Evolutionary conservation across 2,797 vertebrate species (phyloP), one percentile per base, ranked within the genome.

Genomic region (Enteromius radiatus): DNA sequence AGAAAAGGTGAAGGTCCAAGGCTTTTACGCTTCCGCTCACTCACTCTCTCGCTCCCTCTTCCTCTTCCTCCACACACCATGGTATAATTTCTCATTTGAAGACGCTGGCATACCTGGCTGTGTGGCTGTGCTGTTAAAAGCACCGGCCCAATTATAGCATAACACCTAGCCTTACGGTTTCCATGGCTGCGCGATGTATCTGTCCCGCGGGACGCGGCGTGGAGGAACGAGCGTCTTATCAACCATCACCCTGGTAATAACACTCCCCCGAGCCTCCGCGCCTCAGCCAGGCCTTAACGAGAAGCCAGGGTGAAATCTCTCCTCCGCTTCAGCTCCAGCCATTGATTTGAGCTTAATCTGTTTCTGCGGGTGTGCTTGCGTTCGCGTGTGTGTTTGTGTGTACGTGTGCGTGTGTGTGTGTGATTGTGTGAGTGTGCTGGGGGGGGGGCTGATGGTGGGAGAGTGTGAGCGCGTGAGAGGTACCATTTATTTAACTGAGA

Each of bases 221-320:
- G 95, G 94, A 95, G 94, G 95, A 96, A 94, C 94, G 92, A 91
- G 94, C 93, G 91, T 96, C 96, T 97, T 96, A 96, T 97, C 97
- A 96, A 94, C 94, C 95, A 95, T 96, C 95, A 94, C 94, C 94
- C 91, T 91, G 94, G 94, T 95, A 95, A 96, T 95, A 95, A 95
- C 94, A 94, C 94, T 95, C 94, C 94, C 94, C 89, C 88, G 93
- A 94, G 94, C 92, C 92, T 92, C 89, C 89, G 91, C 92, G 89
- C 92, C 94, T 93, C 94, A 93, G 95, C 94, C 93, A 92, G 91
- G 83, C 94, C 94, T 94, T 95, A 96, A 96, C 94, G 93, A 95
- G 95, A 95, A 94, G 93, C 94, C 92, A 82, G 93, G 93, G 93
- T 94, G 94, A 95, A 96, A 95, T 95, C 94, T 95, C 92, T 93